phyloP scores from a whole-genome alignment of 2,113 vertebrate species.

The Elaphurus davidianus region DNA sequence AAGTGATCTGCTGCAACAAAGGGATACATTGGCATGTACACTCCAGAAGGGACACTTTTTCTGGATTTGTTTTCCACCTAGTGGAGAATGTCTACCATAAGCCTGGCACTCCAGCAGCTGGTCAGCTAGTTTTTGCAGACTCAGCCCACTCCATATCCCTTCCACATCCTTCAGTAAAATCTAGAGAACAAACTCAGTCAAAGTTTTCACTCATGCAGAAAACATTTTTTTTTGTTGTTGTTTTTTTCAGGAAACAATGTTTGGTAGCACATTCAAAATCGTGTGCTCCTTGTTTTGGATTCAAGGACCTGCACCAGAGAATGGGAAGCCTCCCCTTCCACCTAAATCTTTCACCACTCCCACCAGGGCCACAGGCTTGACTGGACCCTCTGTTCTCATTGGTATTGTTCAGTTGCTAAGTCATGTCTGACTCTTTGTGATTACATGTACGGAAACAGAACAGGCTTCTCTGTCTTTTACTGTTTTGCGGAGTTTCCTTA shows the following conservation, averaged over 20 bases:
- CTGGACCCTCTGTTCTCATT: no score
- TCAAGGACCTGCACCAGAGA: no score
- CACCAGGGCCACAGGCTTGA: no score
- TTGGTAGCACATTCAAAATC: neutral
- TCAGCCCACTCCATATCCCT: neutral
- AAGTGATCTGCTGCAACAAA: neutral
- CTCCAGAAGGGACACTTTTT: neutral
- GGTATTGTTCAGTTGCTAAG: no score
- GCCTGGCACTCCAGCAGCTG: neutral
- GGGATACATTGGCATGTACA: neutral
- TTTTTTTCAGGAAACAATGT: neutral
- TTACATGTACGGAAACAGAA: no score
- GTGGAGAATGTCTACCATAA: neutral
- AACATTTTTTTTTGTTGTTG: neutral
- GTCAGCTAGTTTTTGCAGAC: neutral
- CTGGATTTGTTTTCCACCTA: neutral
- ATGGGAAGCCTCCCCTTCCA: no score
- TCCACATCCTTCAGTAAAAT: neutral
- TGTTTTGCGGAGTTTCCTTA: no score
- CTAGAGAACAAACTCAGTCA: neutral
- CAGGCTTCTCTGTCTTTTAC: no score
- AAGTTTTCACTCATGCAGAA: neutral
- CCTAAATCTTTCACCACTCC: no score
- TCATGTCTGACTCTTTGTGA: no score
- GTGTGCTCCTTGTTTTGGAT: no score